Evolutionary conservation across 2,113 vertebrate genomes (phyloP).

Genomic region (Etheostoma spectabile): DNA sequence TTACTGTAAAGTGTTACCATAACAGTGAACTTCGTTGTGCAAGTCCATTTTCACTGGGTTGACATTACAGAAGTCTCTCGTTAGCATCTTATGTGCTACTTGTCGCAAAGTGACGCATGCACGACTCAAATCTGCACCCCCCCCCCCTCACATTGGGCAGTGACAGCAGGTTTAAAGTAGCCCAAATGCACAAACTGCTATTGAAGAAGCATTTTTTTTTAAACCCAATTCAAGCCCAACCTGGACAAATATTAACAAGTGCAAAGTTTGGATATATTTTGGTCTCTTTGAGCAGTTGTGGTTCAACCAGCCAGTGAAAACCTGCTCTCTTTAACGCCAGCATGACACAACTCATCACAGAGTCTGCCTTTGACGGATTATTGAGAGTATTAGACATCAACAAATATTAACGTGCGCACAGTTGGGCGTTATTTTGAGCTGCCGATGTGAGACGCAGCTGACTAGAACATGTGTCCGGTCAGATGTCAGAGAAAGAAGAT

Average conservation of each 20-base stretch:
- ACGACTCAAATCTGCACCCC: no score
- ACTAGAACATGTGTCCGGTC: background rate
- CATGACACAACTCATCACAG: background rate
- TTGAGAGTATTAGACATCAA: background rate
- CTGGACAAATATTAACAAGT: background rate
- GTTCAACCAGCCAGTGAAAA: background rate
- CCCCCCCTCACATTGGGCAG: no score
- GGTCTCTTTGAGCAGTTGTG: background rate
- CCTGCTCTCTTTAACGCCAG: background rate
- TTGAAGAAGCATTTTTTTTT: background rate
- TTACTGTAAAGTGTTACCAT: no score
- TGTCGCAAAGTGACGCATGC: no score
- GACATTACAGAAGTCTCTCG: no score
- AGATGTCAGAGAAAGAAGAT: background rate
- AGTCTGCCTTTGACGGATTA: background rate
- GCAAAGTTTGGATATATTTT: background rate
- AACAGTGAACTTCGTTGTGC: no score
- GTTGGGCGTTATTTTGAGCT: background rate
- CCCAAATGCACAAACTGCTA: background rate
- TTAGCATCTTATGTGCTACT: no score
- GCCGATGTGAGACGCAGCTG: background rate
- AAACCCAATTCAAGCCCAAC: background rate
- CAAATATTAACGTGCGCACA: constrained; percentile 22
- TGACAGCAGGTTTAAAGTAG: background rate
- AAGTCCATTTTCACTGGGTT: no score